These are phyloP conservation scores for Todiramphus chloris DNA, from an alignment of 2,113 vertebrate genomes.

Conservation along the genomic window DNA sequence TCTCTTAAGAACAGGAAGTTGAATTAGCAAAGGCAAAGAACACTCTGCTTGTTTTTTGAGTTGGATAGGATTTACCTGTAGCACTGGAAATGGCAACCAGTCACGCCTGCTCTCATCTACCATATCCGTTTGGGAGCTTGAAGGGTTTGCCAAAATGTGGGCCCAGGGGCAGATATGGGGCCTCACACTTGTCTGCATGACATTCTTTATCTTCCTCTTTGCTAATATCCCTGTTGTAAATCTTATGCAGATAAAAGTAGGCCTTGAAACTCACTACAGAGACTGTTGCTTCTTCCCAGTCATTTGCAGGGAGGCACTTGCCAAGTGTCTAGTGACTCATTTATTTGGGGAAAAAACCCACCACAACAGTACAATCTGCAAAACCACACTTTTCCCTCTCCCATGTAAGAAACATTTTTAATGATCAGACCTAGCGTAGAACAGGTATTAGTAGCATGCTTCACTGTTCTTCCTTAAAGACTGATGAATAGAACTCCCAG, in stretches of 20 bases:
- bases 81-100: not conserved
- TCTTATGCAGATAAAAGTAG: not conserved
- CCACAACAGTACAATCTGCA: constrained; percentile 49
- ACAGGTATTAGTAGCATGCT: not conserved
- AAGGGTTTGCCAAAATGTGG: not conserved
- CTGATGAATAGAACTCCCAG: not conserved
- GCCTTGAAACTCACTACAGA: not conserved
- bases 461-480: not conserved
- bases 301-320: constrained; percentile 51
- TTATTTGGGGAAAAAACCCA: not conserved
- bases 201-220: not conserved
- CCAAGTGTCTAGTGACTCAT: constrained; percentile 61
- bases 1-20: not conserved
- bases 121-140: not conserved
- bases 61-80: not conserved
- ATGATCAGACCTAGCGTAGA: not conserved
- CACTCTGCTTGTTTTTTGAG: not conserved
- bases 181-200: not conserved
- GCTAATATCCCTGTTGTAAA: not conserved
- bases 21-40: not conserved
- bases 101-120: not conserved
- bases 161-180: not conserved
- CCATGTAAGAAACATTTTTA: constrained; percentile 15
- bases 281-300: not conserved
- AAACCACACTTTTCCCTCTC: constrained; percentile 19